Percentiles rank a stretch among this genome's conserved stretches.
Conservation (phyloP, 2,113 vertebrate genomes). For the Eurystomus gularis region DNA sequence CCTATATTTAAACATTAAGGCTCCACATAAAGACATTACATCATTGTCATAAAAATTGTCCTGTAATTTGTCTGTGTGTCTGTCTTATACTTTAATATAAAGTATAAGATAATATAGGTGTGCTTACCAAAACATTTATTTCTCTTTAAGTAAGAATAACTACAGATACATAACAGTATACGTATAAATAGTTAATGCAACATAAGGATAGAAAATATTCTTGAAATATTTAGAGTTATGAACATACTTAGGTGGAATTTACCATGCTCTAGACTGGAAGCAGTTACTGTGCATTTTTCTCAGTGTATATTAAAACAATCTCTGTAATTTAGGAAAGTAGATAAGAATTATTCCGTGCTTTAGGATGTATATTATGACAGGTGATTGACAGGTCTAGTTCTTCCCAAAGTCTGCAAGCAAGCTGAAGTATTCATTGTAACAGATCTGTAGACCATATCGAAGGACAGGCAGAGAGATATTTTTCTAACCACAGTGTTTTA, state of each 20-base stretch:
- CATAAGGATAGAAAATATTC: neutral
- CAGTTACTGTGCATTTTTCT: neutral
- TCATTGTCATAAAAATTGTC: neutral
- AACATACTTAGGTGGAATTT: neutral
- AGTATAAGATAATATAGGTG: neutral
- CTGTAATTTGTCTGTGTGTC: neutral
- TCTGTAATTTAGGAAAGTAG: conserved; percentile 4
- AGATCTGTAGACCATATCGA: conserved; percentile 6
- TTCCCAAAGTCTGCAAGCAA: neutral
- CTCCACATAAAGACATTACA: neutral
- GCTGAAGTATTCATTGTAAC: conserved; percentile 11
- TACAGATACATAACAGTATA: neutral
- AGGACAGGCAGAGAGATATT: neutral
- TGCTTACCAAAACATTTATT: neutral
- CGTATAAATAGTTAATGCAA: neutral
- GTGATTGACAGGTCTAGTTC: conserved; percentile 12
- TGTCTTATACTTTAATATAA: too few species aligned
- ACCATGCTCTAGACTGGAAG: neutral
- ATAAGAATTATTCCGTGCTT: conserved; percentile 9
- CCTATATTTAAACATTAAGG: neutral
- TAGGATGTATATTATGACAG: neutral
- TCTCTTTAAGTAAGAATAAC: neutral
- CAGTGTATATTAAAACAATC: neutral
- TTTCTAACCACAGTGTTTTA: neutral
- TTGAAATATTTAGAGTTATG: neutral